phyloP scores from a whole-genome alignment of 1,140 invertebrate genomes.

The Ceratitis capitata region DNA sequence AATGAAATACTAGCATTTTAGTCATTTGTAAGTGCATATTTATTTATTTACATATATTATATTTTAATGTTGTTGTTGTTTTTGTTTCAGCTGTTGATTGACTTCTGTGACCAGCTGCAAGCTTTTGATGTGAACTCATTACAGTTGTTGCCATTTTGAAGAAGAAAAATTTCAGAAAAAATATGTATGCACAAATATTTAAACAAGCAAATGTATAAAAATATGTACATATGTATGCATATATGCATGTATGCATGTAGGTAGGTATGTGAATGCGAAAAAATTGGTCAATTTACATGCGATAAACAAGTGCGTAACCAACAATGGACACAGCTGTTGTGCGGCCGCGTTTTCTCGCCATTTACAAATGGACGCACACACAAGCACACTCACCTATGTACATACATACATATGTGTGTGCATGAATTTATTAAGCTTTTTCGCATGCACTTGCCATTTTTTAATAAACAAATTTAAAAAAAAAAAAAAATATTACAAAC shows the following conservation, averaged over 20 bases:
- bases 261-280: background rate
- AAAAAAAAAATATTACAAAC: too few relatives aligned
- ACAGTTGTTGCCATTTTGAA: background rate
- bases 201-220: background rate
- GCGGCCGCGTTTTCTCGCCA: background rate
- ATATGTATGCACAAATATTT: background rate
- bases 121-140: background rate
- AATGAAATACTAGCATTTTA: slow-evolving; percentile 17
- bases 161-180: background rate
- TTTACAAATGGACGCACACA: background rate
- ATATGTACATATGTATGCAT: background rate
- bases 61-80: background rate
- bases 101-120: background rate
- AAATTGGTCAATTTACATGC: background rate
- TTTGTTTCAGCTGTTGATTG: background rate
- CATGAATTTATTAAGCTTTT: background rate
- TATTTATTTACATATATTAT: too few relatives aligned
- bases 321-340: background rate
- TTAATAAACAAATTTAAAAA: background rate
- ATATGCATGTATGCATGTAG: background rate
- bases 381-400: background rate
- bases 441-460: background rate
- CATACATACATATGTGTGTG: background rate
- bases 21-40: background rate
- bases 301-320: slow-evolving; percentile 26